Evolutionary conservation across 2,888 invertebrate genomes (phyloP).

Genomic region (Eueremaeus valkanovi): DNA sequence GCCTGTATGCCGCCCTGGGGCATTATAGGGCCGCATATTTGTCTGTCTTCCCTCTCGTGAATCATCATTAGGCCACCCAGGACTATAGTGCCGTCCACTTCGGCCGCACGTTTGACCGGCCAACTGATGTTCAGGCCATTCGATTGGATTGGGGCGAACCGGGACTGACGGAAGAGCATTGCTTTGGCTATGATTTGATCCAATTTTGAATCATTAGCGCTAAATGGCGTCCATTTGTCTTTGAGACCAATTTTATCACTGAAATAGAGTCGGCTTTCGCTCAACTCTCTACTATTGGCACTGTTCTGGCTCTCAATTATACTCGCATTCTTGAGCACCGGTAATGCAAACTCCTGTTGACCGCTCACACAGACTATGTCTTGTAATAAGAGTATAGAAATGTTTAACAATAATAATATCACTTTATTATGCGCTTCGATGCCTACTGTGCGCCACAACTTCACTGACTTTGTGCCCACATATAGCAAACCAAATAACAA

Average conservation of each 20-base stretch:
- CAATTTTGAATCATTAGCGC: neutral
- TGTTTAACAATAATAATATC: neutral
- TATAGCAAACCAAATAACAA: neutral
- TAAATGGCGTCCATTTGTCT: neutral
- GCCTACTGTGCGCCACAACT: neutral
- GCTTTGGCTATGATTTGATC: neutral
- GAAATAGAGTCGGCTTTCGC: neutral
- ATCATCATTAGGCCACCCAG: conserved; percentile 93
- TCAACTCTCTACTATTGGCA: conserved; percentile 19
- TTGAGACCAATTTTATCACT: neutral
- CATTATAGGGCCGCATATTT: conserved; percentile 89
- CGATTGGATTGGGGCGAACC: neutral
- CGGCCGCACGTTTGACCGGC: conserved; percentile 81
- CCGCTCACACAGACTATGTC: neutral
- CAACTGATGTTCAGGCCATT: conserved; percentile 35
- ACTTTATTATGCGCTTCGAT: conserved; percentile 9
- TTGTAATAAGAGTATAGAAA: neutral
- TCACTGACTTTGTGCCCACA: neutral
- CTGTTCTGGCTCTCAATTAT: conserved; percentile 28
- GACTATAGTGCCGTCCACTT: conserved; percentile 79
- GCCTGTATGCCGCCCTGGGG: conserved; percentile 77
- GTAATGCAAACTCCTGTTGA: neutral
- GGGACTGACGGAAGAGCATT: neutral
- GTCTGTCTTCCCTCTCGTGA: conserved; percentile 79
- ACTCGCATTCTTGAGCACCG: neutral